Evolutionary conservation across 2,888 invertebrate species (phyloP), one percentile per base, ranked within the genome.

Genomic region (Lithophane ornitopus): DNA sequence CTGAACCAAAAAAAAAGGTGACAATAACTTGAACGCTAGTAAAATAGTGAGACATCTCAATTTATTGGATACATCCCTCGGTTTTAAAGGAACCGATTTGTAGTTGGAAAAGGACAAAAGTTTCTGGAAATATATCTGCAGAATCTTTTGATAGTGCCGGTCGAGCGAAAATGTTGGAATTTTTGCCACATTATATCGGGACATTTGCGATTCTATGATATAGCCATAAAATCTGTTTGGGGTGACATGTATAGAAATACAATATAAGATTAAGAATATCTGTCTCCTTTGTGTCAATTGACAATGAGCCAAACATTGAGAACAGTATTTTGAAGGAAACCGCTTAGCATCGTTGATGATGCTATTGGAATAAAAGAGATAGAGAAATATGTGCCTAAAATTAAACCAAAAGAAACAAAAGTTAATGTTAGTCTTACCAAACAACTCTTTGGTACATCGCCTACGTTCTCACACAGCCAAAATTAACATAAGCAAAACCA

Each of bases 41-140:
- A 92, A 94, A 93, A 91, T 94, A 91, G 92, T 92, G 91, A 91
- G 94, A 96, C 93, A 92, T 95, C 95, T 96, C 94, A 95, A 95
- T 96, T 95, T 95, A 95, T 94, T 92, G 90, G 92, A 90, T 92
- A 83, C 88, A 88, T 77, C 88, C 86, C 84, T 81, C 86, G 85
- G 74, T 79, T 85, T 87, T 84, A 86, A 88, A 89, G 85, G 84
- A 85, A 89, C 89, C 90, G 83, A 88, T 88, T 88, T 88, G 88
- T 88, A 88, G 81, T 87, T 82, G 67, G 79, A 82, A 82, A 58
- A 76, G 84, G 78, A 87, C 87, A 87, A 87, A 85, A 81, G 86
- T 86, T 86, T 85, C 75, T 58, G 70, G 81, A 85, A 85, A 71
- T 70, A 70, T 70, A 74, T 71, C 34, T 76, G 76, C 75, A 46